phyloP scores from a whole-genome alignment of 2,113 vertebrate species.

The Sander vitreus region DNA sequence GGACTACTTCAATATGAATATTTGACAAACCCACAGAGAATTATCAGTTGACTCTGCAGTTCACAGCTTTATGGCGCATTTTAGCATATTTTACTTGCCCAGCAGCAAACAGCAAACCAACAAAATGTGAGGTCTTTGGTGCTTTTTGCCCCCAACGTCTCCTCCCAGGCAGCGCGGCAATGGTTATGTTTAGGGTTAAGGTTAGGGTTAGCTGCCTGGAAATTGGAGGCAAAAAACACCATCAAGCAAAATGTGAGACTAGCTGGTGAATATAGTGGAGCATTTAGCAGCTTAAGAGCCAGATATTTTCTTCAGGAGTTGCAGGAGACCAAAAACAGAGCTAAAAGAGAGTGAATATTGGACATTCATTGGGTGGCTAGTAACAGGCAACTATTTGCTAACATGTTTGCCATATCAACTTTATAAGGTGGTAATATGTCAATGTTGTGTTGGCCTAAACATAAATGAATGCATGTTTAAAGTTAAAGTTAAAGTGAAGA shows the following conservation, averaged over 20 bases:
- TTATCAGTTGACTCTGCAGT: background rate
- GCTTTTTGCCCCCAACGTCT: no score
- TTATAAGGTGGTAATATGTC: background rate
- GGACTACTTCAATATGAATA: no score
- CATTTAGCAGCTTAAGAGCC: background rate
- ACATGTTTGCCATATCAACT: no score
- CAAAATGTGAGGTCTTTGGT: no score
- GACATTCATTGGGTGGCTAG: background rate
- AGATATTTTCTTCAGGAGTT: background rate
- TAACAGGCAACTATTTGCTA: no score
- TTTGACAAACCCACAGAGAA: background rate
- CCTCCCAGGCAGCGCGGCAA: no score
- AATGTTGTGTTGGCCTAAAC: background rate
- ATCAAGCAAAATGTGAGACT: no score
- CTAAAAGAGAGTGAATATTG: background rate
- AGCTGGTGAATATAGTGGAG: background rate
- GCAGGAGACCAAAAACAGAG: background rate
- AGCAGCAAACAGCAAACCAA: background rate
- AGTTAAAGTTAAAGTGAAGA: background rate
- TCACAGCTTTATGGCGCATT: background rate
- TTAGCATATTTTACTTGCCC: background rate
- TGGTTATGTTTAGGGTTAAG: no score
- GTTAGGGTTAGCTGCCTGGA: no score
- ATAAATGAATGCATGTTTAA: background rate
- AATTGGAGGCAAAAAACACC: no score